Conservation (phyloP, 2,888 invertebrate genomes). For the Suillia variegata region DNA sequence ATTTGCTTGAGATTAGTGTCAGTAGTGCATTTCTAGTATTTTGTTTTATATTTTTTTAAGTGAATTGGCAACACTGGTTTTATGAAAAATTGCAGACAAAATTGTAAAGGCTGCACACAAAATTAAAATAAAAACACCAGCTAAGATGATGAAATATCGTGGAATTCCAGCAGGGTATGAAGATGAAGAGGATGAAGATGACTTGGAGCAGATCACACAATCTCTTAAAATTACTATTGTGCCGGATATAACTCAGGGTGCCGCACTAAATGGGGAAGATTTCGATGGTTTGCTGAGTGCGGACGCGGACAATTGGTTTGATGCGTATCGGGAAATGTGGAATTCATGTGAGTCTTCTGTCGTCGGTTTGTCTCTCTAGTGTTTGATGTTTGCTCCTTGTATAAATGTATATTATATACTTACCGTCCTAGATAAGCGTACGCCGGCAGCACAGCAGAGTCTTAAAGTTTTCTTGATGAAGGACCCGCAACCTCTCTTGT, state of each 20-base stretch:
- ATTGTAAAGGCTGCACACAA: no score
- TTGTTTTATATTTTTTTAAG: no score
- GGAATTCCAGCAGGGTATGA: conserved; percentile 55
- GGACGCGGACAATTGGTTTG: conserved; percentile 48
- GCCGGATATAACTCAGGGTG: conserved; percentile 56
- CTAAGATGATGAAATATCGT: conserved; percentile 22
- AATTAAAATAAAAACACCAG: no score
- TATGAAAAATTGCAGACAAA: no score
- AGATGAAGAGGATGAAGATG: conserved; percentile 42
- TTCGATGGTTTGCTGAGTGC: conserved; percentile 52
- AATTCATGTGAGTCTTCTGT: conserved; percentile 43
- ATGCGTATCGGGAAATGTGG: conserved; percentile 49
- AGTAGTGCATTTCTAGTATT: no score
- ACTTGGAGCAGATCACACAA: conserved; percentile 37
- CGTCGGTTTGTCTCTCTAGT: no score
- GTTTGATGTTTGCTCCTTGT: not conserved
- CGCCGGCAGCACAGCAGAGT: conserved; percentile 45
- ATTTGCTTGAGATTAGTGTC: no score
- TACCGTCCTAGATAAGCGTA: conserved; percentile 43
- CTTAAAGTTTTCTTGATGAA: conserved; percentile 40
- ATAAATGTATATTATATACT: not conserved
- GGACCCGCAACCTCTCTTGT: conserved; percentile 49
- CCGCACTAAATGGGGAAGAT: conserved; percentile 55
- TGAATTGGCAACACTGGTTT: no score
- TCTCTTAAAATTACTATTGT: conserved; percentile 57